A percentile compares a stretch with the other conserved stretches of the same genome.
Evolutionary conservation across 1,140 invertebrate species (phyloP).

Genomic region (Zeugodacus cucurbitae): DNA sequence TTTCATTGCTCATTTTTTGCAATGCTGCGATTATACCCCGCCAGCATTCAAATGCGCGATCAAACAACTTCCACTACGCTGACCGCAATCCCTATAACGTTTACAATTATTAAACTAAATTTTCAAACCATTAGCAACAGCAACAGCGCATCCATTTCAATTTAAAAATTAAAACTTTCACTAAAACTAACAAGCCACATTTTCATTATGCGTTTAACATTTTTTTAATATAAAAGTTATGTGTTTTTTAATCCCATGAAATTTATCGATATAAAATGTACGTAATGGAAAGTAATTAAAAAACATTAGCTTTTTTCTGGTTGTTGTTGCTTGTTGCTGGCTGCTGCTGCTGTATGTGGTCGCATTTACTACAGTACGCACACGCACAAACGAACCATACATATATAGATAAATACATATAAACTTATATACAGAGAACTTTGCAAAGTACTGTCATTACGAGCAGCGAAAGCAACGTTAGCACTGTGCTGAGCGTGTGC

Average conservation of each 20-base stretch:
- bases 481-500: neutral
- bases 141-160: constrained; percentile 25
- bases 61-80: neutral
- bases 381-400: neutral
- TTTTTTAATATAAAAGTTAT: neutral
- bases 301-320: neutral
- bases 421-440: neutral
- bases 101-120: neutral
- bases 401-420: no score
- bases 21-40: neutral
- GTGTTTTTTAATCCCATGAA: constrained; percentile 38
- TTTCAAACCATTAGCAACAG: neutral
- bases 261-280: constrained; percentile 8
- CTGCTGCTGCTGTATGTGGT: neutral
- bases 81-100: neutral
- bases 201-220: neutral
- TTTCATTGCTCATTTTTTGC: neutral
- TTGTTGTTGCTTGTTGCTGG: neutral
- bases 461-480: neutral
- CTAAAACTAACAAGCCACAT: constrained; percentile 5
- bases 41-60: neutral
- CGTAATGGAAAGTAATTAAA: constrained; percentile 28
- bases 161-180: constrained; percentile 31
- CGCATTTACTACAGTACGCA: neutral
- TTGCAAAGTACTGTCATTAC: constrained; percentile 1